Percentiles rank a stretch among this genome's conserved stretches.
Evolutionary conservation across 2,113 vertebrate genomes (phyloP).

Genomic region (Channa argus): DNA sequence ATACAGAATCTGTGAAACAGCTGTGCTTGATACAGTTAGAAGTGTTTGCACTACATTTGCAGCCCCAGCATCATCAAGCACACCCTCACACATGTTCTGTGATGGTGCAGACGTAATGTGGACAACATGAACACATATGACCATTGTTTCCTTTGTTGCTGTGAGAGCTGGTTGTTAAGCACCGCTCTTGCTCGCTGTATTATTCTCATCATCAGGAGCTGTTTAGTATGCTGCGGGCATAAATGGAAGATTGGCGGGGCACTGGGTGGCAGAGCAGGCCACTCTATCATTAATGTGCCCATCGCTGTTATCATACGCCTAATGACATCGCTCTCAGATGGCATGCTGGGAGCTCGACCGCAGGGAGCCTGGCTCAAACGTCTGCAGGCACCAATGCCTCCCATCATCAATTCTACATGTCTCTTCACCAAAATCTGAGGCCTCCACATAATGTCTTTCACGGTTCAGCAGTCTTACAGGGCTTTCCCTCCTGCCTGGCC

Average conservation of each 20-base stretch:
- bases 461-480: constrained; percentile 90
- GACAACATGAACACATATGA: constrained; percentile 23
- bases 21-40: neutral
- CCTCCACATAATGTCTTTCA: constrained; percentile 93
- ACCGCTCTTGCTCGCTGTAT: constrained; percentile 33
- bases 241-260: constrained; percentile 85
- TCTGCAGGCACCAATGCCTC: constrained; percentile 87
- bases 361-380: constrained; percentile 88
- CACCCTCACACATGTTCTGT: neutral
- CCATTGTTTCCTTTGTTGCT: constrained; percentile 25
- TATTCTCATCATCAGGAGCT: constrained; percentile 68
- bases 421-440: constrained; percentile 87
- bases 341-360: constrained; percentile 92
- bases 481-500: constrained; percentile 88
- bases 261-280: constrained; percentile 83
- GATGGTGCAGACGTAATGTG: neutral
- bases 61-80: neutral
- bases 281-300: constrained; percentile 86
- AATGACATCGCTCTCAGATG: constrained; percentile 89
- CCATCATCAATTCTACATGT: constrained; percentile 91
- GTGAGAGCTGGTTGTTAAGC: constrained; percentile 54
- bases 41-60: neutral
- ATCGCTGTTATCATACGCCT: constrained; percentile 89
- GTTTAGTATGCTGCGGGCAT: constrained; percentile 87
- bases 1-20: neutral